These are phyloP conservation scores for Thaumatotibia leucotreta DNA, from an alignment of 1,140 invertebrate genomes.

Conservation along the genomic window DNA sequence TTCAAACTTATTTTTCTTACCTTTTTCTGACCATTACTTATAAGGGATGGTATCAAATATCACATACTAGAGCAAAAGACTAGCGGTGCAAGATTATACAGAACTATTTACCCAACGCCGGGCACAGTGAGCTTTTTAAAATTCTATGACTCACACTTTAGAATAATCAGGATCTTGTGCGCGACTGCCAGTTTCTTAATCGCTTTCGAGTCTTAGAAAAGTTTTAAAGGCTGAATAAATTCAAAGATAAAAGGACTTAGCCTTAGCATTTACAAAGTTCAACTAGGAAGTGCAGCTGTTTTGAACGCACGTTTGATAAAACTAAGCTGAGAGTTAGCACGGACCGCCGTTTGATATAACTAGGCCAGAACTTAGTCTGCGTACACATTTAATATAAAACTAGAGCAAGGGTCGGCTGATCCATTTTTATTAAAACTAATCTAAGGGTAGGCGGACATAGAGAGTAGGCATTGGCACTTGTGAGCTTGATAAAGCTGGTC, in stretches of 20 bases:
- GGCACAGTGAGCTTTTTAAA: constrained; percentile 58
- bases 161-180: constrained; percentile 11
- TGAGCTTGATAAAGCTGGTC: background rate
- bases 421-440: background rate
- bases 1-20: too few relatives aligned
- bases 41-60: too few relatives aligned
- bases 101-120: constrained; percentile 56
- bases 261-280: constrained; percentile 4
- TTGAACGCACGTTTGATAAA: background rate
- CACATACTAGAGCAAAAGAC: background rate
- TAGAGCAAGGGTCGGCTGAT: background rate
- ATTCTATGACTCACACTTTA: constrained; percentile 46
- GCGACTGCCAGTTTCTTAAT: constrained; percentile 7
- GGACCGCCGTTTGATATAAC: background rate
- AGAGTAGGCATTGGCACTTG: background rate
- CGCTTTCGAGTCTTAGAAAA: constrained; percentile 12
- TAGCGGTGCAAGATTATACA: constrained; percentile 45
- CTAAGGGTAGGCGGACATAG: background rate
- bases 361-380: background rate
- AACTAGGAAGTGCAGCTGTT: constrained; percentile 7
- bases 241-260: constrained; percentile 10
- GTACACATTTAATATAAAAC: background rate
- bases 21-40: too few relatives aligned
- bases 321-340: background rate
- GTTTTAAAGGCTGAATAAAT: constrained; percentile 13